Base-by-base conservation (phyloP, 2,888 invertebrate genomes). In the Drosophila nigricruria region DNA sequence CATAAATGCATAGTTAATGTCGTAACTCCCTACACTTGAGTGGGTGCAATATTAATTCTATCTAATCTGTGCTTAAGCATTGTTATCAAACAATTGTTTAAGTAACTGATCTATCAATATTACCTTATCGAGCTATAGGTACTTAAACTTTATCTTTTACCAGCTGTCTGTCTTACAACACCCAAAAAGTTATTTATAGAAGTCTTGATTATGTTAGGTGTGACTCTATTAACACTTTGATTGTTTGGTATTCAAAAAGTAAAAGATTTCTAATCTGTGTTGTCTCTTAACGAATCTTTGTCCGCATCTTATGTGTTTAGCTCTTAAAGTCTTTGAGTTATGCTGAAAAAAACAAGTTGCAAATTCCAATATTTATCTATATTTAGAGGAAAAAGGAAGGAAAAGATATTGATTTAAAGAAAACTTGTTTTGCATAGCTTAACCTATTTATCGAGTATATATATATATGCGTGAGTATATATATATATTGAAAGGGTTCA, bases 61-160 rank as follows among this genome's bases (percentile, higher is more conserved):
- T 79, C 69, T 76, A 79, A 79, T 78, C 79, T 58, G 10, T 9
- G 32, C 42, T 40, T 30, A 30, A 52, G 36, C 20, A 60, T 18
- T 54, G 12, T 32, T 65, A 65, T 30, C 30, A 57, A 54, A 53
- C 43, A 25, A 45, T 8, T 16, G 47, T 47, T 47, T 47, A 38
- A 32, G 32, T 50, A 50, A 30, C 50, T 32, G 20, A 50, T 50
- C 16, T n/a, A 34, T 23, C 34, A 34, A 34, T 34, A 23, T 16
- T 16, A 52, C 50, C 34, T 14, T 23, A 52, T 34, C 50, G 6
- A 23, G 14, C 20, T 20, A 12, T 18, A 18, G 32, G 2, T 8
- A 20, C 32, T 50, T 27, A 8, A 20, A 3, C 0, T 20, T 20
- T 50, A 32, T 20, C 18, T 14, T 32, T 4, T 14, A 12, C 27